Percentiles rank a stretch among this genome's conserved stretches.
Evolutionary conservation across 92 coral and sea anemone genomes (phyloP).

Genomic region (Palythoa caribaeorum): DNA sequence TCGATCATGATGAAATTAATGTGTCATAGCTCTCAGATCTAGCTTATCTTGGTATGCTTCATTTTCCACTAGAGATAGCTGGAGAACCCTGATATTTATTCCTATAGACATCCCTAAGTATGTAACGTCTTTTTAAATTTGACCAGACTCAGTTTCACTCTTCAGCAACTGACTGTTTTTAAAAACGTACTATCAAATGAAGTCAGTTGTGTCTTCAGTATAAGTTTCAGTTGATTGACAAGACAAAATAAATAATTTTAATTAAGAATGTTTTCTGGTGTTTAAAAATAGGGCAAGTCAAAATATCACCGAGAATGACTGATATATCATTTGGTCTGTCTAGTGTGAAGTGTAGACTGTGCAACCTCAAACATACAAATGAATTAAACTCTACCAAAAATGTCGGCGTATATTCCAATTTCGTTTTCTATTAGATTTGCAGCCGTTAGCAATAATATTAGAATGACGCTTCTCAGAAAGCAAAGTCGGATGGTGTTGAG

Average conservation of each 20-base stretch:
- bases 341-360: background rate
- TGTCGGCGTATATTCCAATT: no score
- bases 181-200: background rate
- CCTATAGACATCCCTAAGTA: background rate
- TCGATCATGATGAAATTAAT: background rate
- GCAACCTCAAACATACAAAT: no score
- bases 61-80: background rate
- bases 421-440: no score
- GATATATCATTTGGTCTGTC: background rate
- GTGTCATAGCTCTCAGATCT: background rate
- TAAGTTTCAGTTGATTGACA: background rate
- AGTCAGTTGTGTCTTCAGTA: background rate
- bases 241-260: background rate
- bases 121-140: no score
- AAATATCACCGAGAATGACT: background rate
- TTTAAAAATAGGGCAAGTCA: background rate
- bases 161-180: background rate
- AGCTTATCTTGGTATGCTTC: background rate
- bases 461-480: no score
- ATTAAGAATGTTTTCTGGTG: background rate
- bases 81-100: background rate
- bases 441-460: no score
- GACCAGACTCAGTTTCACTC: background rate
- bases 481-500: no score
- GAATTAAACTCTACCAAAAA: no score